Conservation (phyloP, 2,113 vertebrate genomes). For the Miniopterus natalensis region DNA sequence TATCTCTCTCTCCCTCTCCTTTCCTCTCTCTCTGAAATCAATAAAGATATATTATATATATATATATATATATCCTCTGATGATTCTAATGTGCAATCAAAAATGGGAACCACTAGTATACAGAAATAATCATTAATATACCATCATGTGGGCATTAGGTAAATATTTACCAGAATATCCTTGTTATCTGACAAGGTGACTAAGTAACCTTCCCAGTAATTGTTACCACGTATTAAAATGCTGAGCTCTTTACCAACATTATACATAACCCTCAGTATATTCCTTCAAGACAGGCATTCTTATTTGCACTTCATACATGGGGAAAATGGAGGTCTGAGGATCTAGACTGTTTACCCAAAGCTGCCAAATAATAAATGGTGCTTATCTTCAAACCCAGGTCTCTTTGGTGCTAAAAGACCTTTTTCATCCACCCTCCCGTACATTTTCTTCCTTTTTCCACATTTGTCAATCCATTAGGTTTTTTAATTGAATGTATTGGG, state of each 20-base stretch:
- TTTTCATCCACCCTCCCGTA: neutral
- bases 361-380: neutral
- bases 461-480: neutral
- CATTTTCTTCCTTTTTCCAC: neutral
- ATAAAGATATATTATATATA: too few relatives aligned
- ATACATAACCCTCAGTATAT: neutral
- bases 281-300: neutral
- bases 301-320: neutral
- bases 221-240: neutral
- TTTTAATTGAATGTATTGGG: neutral
- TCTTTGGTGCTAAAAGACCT: neutral
- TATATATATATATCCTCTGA: neutral
- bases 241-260: neutral
- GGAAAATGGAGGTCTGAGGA: neutral
- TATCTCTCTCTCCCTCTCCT: too few relatives aligned
- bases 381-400: neutral
- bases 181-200: neutral
- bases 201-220: constrained; percentile 1
- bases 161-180: constrained; percentile 4
- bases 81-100: neutral
- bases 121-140: neutral
- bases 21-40: too few relatives aligned
- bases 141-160: neutral
- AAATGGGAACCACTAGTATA: constrained; percentile 23
- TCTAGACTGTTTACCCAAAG: neutral